Base-by-base conservation (phyloP, 2,888 invertebrate genomes). In the Stenurella melanura region DNA sequence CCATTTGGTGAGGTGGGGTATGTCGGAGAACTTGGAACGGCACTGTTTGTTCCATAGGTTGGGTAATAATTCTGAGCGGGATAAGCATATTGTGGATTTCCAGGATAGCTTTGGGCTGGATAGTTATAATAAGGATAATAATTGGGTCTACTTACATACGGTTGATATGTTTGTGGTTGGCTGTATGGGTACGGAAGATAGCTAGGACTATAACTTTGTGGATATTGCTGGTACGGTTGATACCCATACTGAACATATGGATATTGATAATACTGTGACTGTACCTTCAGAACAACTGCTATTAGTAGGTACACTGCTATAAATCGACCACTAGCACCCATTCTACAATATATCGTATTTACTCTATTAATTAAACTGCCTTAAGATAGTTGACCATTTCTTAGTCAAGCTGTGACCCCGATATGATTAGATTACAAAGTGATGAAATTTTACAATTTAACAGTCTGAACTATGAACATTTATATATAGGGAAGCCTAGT, bases 51-150 rank as follows among this genome's bases (percentile, higher is more conserved):
- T 1, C 5, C n/a, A 50, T 1, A 50, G 6, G 0, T n/a, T 50
- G 50, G 50, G 15, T 50, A 50, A 61, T 60, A 60, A 12, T 11
- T 60, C 26, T 60, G 60, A 3, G 15, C 12, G 4, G 34, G n/a
- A 63, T 63, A 63, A 4, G 50, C 5, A 50, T 50, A 50, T 50
- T n/a, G n/a, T 21, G 7, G 12, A 9, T n/a, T 12, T 61, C 15
- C 60, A 10, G 34, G 61, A 15, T 17, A 34, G 15, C n/a, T 63
- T 15, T 60, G 21, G 15, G 17, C 10, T 17, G 61, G 61, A 34
- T 30, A 61, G 5, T 42, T 42, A 34, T 57, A 69, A 69, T 57
- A 30, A 6, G 69, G 69, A n/a, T 56, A 57, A 17, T 54, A 30
- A 26, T 18, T 57, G 11, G 57, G 15, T 12, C 17, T 57, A 58